Evolutionary conservation across 2,113 vertebrate genomes (phyloP).

Genomic region (Poecilia latipinna): DNA sequence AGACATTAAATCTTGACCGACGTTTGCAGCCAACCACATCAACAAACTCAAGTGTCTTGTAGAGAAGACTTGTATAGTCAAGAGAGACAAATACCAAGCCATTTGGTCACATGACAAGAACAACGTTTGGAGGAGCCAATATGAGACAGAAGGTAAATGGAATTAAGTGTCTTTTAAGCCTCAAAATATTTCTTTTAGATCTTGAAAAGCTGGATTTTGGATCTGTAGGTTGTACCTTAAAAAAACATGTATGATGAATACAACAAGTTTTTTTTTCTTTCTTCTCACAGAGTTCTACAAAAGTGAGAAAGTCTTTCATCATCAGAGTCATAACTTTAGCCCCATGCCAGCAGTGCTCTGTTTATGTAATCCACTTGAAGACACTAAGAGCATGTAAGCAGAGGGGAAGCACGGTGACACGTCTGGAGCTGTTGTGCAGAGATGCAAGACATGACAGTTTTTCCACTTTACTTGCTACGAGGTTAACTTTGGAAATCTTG

Average conservation of each 20-base stretch:
- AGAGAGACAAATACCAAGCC: neutral
- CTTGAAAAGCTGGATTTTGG: neutral
- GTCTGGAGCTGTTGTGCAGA: slow-evolving; percentile 56
- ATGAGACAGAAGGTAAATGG: neutral
- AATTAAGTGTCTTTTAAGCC: neutral
- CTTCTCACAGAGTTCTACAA: neutral
- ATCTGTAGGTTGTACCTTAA: neutral
- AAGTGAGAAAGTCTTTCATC: slow-evolving; percentile 1
- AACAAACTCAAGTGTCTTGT: neutral
- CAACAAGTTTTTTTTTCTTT: too few relatives aligned
- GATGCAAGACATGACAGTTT: slow-evolving; percentile 57
- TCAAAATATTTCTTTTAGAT: neutral
- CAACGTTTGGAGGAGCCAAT: neutral
- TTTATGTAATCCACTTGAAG: slow-evolving; percentile 41
- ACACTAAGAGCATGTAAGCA: slow-evolving; percentile 37
- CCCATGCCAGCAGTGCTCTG: slow-evolving; percentile 25
- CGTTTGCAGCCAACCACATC: neutral
- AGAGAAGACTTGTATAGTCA: neutral
- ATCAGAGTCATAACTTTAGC: slow-evolving; percentile 9
- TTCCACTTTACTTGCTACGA: slow-evolving; percentile 57
- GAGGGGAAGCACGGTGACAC: slow-evolving; percentile 48
- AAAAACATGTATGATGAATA: neutral
- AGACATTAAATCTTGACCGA: too few relatives aligned
- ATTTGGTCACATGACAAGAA: neutral
- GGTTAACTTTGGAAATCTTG: slow-evolving; percentile 57